These are phyloP conservation scores for Panzeria rudis DNA, from an alignment of 2,888 invertebrate species.

Conservation along the genomic window DNA sequence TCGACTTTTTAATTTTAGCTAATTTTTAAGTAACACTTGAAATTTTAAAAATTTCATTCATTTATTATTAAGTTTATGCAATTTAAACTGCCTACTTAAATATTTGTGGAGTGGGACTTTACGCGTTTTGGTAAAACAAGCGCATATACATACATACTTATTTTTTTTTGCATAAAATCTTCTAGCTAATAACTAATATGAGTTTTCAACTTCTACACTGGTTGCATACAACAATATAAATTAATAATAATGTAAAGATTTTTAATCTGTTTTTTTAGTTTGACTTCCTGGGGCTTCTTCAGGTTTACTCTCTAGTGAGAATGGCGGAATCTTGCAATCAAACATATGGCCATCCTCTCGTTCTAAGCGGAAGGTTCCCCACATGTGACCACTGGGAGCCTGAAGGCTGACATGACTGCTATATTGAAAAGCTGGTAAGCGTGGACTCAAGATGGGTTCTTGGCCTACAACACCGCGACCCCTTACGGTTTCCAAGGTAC, in stretches of 20 bases:
- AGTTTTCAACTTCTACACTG: slow-evolving; percentile 21
- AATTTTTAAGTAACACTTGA: slow-evolving; percentile 56
- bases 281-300: slow-evolving; percentile 85
- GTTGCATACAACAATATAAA: background rate
- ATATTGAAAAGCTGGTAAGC: slow-evolving; percentile 98
- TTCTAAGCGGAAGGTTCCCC: slow-evolving; percentile 98
- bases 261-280: slow-evolving; percentile 61
- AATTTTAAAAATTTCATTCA: slow-evolving; percentile 56
- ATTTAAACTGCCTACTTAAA: slow-evolving; percentile 67
- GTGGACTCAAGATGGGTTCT: slow-evolving; percentile 95
- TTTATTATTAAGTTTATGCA: slow-evolving; percentile 56
- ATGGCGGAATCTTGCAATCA: slow-evolving; percentile 98
- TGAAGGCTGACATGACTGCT: slow-evolving; percentile 98
- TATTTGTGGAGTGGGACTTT: slow-evolving; percentile 20
- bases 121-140: slow-evolving; percentile 19
- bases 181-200: slow-evolving; percentile 53
- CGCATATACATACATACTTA: slow-evolving; percentile 24
- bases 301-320: slow-evolving; percentile 97
- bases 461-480: slow-evolving; percentile 98
- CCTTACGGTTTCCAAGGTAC: slow-evolving; percentile 96
- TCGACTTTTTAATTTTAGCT: slow-evolving; percentile 43
- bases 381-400: slow-evolving; percentile 95
- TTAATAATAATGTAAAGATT: background rate
- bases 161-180: slow-evolving; percentile 41
- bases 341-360: slow-evolving; percentile 98